Percentiles rank a stretch among this genome's conserved stretches.
Conservation (phyloP, 2,113 vertebrate species). For the Pungitius pungitius region DNA sequence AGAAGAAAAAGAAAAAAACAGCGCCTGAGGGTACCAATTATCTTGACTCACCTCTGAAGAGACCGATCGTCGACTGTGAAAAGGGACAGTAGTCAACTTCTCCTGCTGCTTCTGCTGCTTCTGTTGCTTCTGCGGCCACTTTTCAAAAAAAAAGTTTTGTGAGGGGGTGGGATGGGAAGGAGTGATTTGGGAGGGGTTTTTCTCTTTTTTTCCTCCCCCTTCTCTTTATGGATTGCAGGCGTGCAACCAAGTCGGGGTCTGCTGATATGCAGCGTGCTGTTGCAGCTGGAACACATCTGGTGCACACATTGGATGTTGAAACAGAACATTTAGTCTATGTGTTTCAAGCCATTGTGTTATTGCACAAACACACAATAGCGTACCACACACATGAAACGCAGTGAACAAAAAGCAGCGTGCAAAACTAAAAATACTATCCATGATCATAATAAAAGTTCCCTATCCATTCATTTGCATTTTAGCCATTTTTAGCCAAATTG, state of each 20-base stretch:
- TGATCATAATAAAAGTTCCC: slow-evolving; percentile 36
- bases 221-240: slow-evolving; percentile 6
- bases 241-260: slow-evolving; percentile 28
- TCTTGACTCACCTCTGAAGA: slow-evolving; percentile 40
- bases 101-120: slow-evolving; percentile 17
- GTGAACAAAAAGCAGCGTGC: slow-evolving; percentile 4
- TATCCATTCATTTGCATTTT: slow-evolving; percentile 52
- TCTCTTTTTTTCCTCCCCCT: not conserved
- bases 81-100: slow-evolving; percentile 32
- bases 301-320: slow-evolving; percentile 38
- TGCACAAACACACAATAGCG: slow-evolving; percentile 26
- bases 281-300: slow-evolving; percentile 71
- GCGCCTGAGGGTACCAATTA: slow-evolving; percentile 66
- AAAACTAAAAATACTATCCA: not conserved
- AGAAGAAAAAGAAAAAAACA: slow-evolving; percentile 35
- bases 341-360: slow-evolving; percentile 15
- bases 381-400: not conserved
- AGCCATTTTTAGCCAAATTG: slow-evolving; percentile 62
- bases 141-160: slow-evolving; percentile 40
- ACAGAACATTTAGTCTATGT: slow-evolving; percentile 20
- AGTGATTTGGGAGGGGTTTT: slow-evolving; percentile 37
- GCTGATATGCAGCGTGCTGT: slow-evolving; percentile 29
- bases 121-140: slow-evolving; percentile 35
- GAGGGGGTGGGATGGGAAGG: slow-evolving; percentile 32
- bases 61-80: slow-evolving; percentile 35